These are phyloP conservation scores for Ianthella basta DNA, from an alignment of 37 sponge, comb jelly and placozoan genomes.

Conservation along the genomic window DNA sequence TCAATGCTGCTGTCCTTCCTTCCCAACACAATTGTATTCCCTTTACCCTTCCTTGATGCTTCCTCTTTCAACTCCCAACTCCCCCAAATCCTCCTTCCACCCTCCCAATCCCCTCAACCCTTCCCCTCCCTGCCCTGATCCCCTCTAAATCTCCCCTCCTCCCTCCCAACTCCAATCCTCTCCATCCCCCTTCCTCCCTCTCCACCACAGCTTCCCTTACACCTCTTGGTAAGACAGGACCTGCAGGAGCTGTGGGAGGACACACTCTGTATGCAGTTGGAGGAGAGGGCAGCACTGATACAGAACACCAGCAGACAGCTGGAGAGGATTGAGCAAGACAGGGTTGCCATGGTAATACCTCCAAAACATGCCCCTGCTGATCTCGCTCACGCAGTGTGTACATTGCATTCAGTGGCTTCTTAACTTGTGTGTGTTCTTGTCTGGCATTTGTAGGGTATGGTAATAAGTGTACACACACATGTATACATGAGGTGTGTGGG, in stretches of 20 bases:
- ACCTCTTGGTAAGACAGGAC: not conserved
- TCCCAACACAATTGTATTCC: too few relatives aligned
- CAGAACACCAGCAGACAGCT: not conserved
- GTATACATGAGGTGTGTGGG: not conserved
- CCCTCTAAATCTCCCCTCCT: too few relatives aligned
- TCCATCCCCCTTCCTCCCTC: not conserved
- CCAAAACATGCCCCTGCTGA: too few relatives aligned
- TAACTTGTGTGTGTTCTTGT: too few relatives aligned
- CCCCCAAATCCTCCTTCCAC: too few relatives aligned
- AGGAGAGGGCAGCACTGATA: not conserved
- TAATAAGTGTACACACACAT: not conserved
- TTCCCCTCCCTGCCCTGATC: not conserved
- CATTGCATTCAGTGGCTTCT: too few relatives aligned
- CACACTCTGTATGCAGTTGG: not conserved
- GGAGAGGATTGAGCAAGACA: not conserved
- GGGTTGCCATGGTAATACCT: not conserved
- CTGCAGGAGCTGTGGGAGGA: constrained; percentile 15
- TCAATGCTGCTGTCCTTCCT: too few relatives aligned
- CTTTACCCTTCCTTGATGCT: too few relatives aligned
- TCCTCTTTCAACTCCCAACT: too few relatives aligned
- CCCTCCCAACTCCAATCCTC: too few relatives aligned
- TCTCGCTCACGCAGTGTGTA: too few relatives aligned
- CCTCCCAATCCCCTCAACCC: not conserved
- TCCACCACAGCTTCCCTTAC: not conserved
- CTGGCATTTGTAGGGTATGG: too few relatives aligned